A percentile compares a stretch with the other conserved stretches of the same genome.
Conservation (phyloP, 2,797 vertebrate genomes). For the Botia almorhae region DNA sequence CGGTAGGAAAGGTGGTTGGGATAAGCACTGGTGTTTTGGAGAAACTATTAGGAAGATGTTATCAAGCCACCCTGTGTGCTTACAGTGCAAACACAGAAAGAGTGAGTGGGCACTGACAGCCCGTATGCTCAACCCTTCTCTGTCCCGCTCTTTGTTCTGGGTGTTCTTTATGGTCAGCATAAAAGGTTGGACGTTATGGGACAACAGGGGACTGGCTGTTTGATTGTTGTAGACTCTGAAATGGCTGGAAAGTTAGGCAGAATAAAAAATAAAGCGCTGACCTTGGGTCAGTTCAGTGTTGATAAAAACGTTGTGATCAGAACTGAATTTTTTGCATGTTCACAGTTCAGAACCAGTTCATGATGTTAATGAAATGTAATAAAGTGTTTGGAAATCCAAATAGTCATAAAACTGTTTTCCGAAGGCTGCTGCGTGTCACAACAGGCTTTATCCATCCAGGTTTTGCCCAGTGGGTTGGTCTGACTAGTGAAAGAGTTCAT, state of each 20-base stretch:
- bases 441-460: background rate
- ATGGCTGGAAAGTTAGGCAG: slow-evolving; percentile 62
- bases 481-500: background rate
- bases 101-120: slow-evolving; percentile 66
- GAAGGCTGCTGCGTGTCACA: slow-evolving; percentile 5
- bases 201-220: slow-evolving; percentile 66
- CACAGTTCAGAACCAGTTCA: too few relatives aligned
- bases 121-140: slow-evolving; percentile 63
- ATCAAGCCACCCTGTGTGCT: slow-evolving; percentile 76
- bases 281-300: background rate
- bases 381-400: too few relatives aligned
- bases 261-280: slow-evolving; percentile 58
- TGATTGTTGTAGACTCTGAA: slow-evolving; percentile 70
- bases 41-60: slow-evolving; percentile 77
- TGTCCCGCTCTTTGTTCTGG: slow-evolving; percentile 37
- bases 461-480: slow-evolving; percentile 17
- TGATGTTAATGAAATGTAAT: too few relatives aligned
- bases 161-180: slow-evolving; percentile 58
- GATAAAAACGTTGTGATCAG: background rate
- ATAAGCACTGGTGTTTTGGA: slow-evolving; percentile 64
- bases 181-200: slow-evolving; percentile 67
- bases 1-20: slow-evolving; percentile 28
- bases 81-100: slow-evolving; percentile 78
- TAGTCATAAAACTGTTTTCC: too few relatives aligned
- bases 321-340: too few relatives aligned